These are phyloP conservation scores for Microplitis mediator DNA, from an alignment of 1,140 invertebrate genomes.

Conservation along the genomic window DNA sequence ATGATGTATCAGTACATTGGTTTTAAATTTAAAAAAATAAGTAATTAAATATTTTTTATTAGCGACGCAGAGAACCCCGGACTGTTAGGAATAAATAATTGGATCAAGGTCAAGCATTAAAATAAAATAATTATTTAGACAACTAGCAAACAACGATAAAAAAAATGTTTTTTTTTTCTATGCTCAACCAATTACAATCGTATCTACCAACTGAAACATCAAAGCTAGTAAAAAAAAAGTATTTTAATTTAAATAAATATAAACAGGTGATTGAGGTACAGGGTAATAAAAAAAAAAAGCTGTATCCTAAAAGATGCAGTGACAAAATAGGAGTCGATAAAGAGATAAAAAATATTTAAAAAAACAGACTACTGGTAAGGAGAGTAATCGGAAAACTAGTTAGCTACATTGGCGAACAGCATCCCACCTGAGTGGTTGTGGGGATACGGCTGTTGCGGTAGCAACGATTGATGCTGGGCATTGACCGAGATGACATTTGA, in stretches of 20 bases:
- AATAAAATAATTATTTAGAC: neutral
- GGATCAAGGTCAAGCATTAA: neutral
- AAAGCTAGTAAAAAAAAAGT: slow-evolving; percentile 14
- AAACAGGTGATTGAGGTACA: neutral
- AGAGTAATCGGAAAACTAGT: slow-evolving; percentile 27
- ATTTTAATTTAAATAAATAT: neutral
- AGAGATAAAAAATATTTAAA: neutral
- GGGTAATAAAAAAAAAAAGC: neutral
- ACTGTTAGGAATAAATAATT: slow-evolving; percentile 6
- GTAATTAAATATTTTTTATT: neutral
- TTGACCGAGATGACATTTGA: slow-evolving; percentile 46
- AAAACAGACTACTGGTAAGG: slow-evolving; percentile 33
- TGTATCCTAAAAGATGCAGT: slow-evolving; percentile 24
- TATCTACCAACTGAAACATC: slow-evolving; percentile 12
- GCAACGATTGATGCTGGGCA: slow-evolving; percentile 47
- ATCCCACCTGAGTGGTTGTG: slow-evolving; percentile 55
- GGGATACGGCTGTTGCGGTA: slow-evolving; percentile 51
- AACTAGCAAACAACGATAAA: neutral
- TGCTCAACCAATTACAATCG: no score
- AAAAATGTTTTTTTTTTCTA: neutral
- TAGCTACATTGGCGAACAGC: slow-evolving; percentile 42
- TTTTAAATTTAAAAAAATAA: neutral
- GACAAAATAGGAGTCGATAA: neutral
- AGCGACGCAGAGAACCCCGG: slow-evolving; percentile 11
- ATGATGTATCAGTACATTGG: neutral